Conservation (phyloP, 2,888 invertebrate species). For the Stegophylla sp. region DNA sequence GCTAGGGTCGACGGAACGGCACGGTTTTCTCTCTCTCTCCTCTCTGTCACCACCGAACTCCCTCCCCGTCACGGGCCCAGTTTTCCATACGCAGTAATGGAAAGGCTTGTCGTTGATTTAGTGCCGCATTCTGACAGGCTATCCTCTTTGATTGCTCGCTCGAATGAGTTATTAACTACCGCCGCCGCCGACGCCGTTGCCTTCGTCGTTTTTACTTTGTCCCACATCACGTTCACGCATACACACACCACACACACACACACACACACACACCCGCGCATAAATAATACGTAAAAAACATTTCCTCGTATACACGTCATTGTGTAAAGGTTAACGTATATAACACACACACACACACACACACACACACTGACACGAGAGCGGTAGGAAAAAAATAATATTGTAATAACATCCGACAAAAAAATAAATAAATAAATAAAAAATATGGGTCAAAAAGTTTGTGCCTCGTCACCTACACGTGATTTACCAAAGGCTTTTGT, state of each 20-base stretch:
- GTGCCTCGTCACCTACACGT: background rate
- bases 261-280: background rate
- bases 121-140: constrained; percentile 54
- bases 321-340: too few relatives aligned
- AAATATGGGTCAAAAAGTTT: constrained; percentile 10
- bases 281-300: background rate
- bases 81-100: constrained; percentile 50
- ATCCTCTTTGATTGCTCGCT: constrained; percentile 59
- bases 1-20: constrained; percentile 37
- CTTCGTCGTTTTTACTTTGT: constrained; percentile 20
- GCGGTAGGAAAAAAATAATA: background rate
- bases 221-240: background rate
- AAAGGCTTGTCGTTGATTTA: constrained; percentile 59
- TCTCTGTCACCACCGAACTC: background rate
- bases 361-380: too few relatives aligned
- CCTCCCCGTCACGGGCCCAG: background rate
- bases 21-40: constrained; percentile 1
- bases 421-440: background rate
- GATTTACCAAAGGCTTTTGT: constrained; percentile 14
- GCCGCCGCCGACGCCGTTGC: background rate
- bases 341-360: too few relatives aligned
- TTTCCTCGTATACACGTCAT: background rate
- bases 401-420: background rate
- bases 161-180: constrained; percentile 56
- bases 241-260: background rate